These are phyloP conservation scores for Augiades crinisus DNA, from an alignment of 2,888 invertebrate genomes.

Conservation along the genomic window DNA sequence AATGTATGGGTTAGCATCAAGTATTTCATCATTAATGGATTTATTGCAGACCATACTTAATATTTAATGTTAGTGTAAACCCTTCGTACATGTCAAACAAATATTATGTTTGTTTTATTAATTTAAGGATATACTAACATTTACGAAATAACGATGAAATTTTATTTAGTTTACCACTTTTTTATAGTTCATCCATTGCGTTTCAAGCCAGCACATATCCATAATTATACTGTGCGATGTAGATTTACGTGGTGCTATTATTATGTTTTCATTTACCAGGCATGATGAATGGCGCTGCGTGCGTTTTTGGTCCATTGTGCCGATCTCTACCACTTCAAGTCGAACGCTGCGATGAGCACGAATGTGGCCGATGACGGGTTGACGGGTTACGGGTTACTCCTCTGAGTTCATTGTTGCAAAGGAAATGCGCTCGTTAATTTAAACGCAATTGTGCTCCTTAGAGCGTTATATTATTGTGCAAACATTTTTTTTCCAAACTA, in stretches of 20 bases:
- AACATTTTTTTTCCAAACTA: constrained; percentile 32
- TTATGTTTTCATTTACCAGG: constrained; percentile 74
- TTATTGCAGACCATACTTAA: too few species aligned
- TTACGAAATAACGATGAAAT: too few species aligned
- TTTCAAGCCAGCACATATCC: too few species aligned
- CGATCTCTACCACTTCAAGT: constrained; percentile 59
- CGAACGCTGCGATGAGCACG: constrained; percentile 69
- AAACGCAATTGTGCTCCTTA: constrained; percentile 30
- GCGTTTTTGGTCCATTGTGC: constrained; percentile 67
- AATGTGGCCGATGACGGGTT: constrained; percentile 50
- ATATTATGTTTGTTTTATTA: too few species aligned
- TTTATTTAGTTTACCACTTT: too few species aligned
- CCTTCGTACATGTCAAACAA: too few species aligned
- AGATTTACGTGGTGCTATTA: constrained; percentile 54
- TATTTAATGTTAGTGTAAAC: too few species aligned
- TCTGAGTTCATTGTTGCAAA: constrained; percentile 36
- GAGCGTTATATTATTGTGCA: constrained; percentile 33
- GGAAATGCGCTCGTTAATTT: constrained; percentile 56
- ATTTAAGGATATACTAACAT: too few species aligned
- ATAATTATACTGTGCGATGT: constrained; percentile 20
- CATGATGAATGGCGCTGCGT: constrained; percentile 70
- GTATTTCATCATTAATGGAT: too few species aligned
- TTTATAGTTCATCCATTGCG: too few species aligned
- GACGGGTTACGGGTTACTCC: constrained; percentile 46
- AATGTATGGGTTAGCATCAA: too few species aligned